A percentile compares a stretch with the other conserved stretches of the same genome.
Evolutionary conservation across 2,113 vertebrate species (phyloP).

Genomic region (Silurus glanis): DNA sequence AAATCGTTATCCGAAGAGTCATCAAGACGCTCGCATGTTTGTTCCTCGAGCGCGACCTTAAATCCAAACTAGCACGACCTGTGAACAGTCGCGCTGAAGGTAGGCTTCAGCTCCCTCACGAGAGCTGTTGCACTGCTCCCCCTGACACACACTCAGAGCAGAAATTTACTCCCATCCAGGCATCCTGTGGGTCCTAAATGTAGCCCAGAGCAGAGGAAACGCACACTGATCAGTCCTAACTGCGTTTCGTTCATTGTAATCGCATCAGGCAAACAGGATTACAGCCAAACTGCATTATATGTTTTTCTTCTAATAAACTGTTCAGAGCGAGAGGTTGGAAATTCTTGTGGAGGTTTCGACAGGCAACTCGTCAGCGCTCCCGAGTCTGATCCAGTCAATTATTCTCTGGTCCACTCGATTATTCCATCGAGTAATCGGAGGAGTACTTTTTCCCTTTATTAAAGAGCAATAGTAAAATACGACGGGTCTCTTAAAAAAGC

Average conservation of each 20-base stretch:
- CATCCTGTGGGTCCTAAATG: constrained; percentile 28
- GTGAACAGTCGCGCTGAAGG: neutral
- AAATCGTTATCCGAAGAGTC: neutral
- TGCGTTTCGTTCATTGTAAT: constrained; percentile 36
- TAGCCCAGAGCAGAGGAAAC: constrained; percentile 33
- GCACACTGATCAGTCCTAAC: constrained; percentile 36
- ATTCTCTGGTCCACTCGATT: no score
- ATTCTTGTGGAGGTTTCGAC: constrained; percentile 18
- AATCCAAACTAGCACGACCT: neutral
- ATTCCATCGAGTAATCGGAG: no score
- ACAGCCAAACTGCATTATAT: constrained; percentile 22
- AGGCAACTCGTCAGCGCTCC: neutral
- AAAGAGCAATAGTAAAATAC: no score
- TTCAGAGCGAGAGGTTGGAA: neutral
- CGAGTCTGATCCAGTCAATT: neutral
- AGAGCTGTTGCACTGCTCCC: neutral
- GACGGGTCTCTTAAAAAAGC: no score
- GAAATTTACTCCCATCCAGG: constrained; percentile 22
- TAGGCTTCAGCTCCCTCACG: neutral
- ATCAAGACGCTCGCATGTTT: neutral
- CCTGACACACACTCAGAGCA: neutral
- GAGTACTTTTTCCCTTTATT: no score
- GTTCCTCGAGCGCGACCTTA: neutral
- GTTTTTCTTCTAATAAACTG: constrained; percentile 35
- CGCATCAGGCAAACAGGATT: constrained; percentile 28